Evolutionary conservation across 2,888 invertebrate species (phyloP), one percentile per base, ranked within the genome.

Genomic region (Brenthis daphne): DNA sequence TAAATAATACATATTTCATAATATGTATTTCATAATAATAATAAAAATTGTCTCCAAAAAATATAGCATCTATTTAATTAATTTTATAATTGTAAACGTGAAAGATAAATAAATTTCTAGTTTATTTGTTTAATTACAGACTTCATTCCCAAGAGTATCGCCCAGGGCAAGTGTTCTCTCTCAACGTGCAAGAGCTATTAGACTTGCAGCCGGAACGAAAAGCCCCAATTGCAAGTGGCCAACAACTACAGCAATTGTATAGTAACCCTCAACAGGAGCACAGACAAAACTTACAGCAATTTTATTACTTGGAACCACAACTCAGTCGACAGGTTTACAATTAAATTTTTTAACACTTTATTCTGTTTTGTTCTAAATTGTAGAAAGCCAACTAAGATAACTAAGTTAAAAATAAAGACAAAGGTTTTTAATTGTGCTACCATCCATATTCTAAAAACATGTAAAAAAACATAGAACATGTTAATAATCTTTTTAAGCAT

Each of bases 161-260:
- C 1, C 92, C 91, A 8, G 92, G 92, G 1, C 92, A 92, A 75
- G 92, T 92, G 68, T 88, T 86, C 74, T 92, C 92, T 0, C 78
- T 92, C 8, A 90, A 92, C 75, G 73, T 86, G 1, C 90, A 86
- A 72, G 92, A 92, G 68, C 79, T 92, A 2, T 69, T 92, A 53
- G 92, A 91, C 2, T 77, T 92, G 29, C 92, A 92, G 73, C 90
- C 86, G 3, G 90, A 92, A 74, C 80, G 92, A 43, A 89, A 91
- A 69, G 86, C 89, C 0, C 91, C 91, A 0, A 73, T 87, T 1
- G 71, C 81, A 5, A 83, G 80, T 71, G 82, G 79, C 67, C 87
- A 89, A 73, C 82, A 87, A 37, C 76, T 90, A 20, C 91, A 91
- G 74, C 90, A 90, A 64, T 74, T 91, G 53, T 90, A 91, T 72